Base-by-base conservation (phyloP, 2,797 vertebrate genomes). In the Telmatherina bonti region DNA sequence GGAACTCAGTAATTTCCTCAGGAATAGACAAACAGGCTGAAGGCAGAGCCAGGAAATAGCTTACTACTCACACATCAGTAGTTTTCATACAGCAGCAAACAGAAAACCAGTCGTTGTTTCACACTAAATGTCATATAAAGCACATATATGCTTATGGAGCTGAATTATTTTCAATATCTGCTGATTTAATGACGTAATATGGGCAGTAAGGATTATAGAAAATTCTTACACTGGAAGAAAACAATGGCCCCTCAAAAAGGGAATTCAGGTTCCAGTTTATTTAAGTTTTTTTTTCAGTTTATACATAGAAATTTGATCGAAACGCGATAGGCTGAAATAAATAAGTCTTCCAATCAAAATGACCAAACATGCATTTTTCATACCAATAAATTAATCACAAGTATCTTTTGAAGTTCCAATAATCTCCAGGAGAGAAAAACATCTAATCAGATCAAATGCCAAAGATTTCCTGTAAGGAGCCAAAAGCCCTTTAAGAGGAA, bases 1-100 rank as follows among this genome's bases (percentile, higher is more conserved):
- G 77, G 54, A 89, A 88, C 51, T 67, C 68, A 55, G 43, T 85
- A 62, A 88, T 91, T 92, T 89, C 90, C 90, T 88, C 81, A 83
- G 76, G 79, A 90, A 85, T 76, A 67, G 72, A 79, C 36, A 62
- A 83, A 84, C 66, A 72, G 38, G 56, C 78, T 52, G 36, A 45
- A 51, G 76, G 80, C 76, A 64, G 69, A 72, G 49, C 18, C 82
- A 89, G 90, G 88, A 89, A 92, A 89, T 87, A 65, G 62, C 62
- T 79, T 64, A 65, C 70, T 75, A 78, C 74, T 30, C 22, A 74
- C 52, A n/a, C 30, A 67, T 31, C 29, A 20, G 30, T 33, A 41
- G 12, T 27, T 47, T 65, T 12, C 7, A 12, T 16, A 51, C 33
- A 62, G 58, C 13, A 43, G 41, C 1, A 57, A 61, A 72, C 11